A percentile compares a stretch with the other conserved stretches of the same genome.
These are phyloP conservation scores for Idaea dimidiata DNA, from an alignment of 2,888 invertebrate genomes.

Conservation along the genomic window DNA sequence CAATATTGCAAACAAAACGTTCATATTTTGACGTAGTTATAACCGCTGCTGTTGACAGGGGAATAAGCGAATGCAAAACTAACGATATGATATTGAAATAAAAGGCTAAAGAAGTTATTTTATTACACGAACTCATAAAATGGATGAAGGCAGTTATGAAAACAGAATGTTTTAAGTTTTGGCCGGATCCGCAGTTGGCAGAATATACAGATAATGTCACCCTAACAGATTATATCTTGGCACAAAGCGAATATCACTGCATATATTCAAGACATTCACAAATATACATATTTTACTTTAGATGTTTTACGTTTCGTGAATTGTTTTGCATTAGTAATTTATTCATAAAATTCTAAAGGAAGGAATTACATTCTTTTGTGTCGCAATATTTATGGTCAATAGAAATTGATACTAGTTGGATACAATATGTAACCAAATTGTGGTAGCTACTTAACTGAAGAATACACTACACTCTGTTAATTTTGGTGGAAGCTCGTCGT, in stretches of 20 bases:
- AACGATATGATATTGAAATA: conserved; percentile 1
- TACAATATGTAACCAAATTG: no score
- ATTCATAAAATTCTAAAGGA: no score
- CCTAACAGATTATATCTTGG: conserved; percentile 79
- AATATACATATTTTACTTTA: conserved; percentile 31
- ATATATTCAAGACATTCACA: conserved; percentile 57
- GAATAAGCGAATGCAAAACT: conserved; percentile 1
- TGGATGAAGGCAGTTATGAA: conserved; percentile 45
- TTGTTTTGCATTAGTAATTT: not conserved
- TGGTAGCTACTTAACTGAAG: no score
- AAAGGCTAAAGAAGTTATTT: conserved; percentile 10
- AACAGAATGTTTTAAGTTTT: conserved; percentile 60
- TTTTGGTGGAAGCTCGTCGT: no score
- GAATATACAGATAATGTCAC: conserved; percentile 72
- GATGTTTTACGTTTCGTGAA: not conserved
- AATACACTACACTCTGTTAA: no score
- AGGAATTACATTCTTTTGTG: no score
- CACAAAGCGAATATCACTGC: conserved; percentile 51
- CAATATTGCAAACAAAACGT: not conserved
- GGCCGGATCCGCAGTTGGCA: conserved; percentile 68
- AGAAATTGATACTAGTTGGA: no score
- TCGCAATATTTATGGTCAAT: no score
- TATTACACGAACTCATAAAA: conserved; percentile 17
- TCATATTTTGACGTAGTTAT: not conserved
- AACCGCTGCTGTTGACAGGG: not conserved